Base-by-base conservation (phyloP, 2,113 vertebrate genomes). In the Ailuropoda melanoleuca region DNA sequence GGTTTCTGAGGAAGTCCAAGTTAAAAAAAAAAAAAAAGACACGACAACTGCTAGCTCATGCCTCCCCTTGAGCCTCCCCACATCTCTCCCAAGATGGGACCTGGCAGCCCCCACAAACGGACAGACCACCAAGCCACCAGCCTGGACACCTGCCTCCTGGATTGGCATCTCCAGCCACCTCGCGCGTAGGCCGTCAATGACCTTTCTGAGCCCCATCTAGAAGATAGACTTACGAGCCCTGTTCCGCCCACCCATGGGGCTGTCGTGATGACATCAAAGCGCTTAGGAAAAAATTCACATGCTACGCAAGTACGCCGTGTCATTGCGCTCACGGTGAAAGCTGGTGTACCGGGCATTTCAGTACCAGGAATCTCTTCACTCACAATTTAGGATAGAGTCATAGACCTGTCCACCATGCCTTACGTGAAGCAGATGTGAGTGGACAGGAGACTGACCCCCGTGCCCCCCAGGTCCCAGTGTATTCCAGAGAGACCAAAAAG, bases 181-280 rank as follows among this genome's bases (percentile, higher is more conserved):
- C 53, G 3, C 14, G 48, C 21, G 43, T 8, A 39, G 26, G n/a
- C 7, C 23, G 37, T 23, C 60, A 18, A 6, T 17, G 46, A 53
- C 58, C 62, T 8, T 75, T 4, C 12, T 39, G 11, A 56, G 50
- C 53, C 66, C 68, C 64, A n/a, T 6, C 62, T 9, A 26, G 46
- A 29, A 60, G 50, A 53, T 0, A 37, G 50, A 23, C 3, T 4
- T 13, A 6, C 0, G 21, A 48, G 15, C 43, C 64, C 82, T 1
- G n/a, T n/a, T 43, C 68, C 50, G 56, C 48, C 60, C 6, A 3
- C 24, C 19, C 13, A 0, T 0, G 0, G 62, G 39, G 43, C 34
- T 55, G 24, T 58, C 10, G 1, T 1, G 24, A 60, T 53, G 46
- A 19, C 0, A 3, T 6, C 8, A 26, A 17, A 23, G 12, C 48